Percentiles rank a stretch among this genome's conserved stretches.
These are phyloP conservation scores for Pocillopora damicornis DNA, from an alignment of 64 coral and sea anemone species.

Conservation along the genomic window DNA sequence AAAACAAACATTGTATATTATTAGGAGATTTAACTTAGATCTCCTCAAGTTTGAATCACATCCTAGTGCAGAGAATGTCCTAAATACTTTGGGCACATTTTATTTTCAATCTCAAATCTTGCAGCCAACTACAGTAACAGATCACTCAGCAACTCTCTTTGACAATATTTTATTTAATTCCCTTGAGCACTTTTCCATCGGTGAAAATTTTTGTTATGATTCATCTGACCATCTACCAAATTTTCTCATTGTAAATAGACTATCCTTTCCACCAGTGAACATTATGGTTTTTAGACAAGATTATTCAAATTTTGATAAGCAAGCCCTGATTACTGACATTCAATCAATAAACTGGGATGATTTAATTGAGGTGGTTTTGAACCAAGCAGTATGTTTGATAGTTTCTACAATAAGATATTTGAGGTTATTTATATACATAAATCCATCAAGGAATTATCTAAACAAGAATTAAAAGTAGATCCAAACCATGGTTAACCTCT, in stretches of 20 bases:
- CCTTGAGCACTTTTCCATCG: slow-evolving; percentile 15
- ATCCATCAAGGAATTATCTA: too few relatives aligned
- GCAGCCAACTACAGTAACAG: slow-evolving; percentile 42
- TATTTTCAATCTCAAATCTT: slow-evolving; percentile 33
- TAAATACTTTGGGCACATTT: slow-evolving; percentile 9
- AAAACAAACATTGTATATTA: slow-evolving; percentile 34
- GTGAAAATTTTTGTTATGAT: slow-evolving; percentile 33
- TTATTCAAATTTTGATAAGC: slow-evolving; percentile 19
- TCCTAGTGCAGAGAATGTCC: background rate
- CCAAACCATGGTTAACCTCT: background rate
- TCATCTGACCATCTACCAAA: slow-evolving; percentile 29
- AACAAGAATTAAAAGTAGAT: background rate
- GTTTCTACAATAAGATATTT: background rate
- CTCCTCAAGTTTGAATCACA: slow-evolving; percentile 35
- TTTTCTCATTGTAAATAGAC: slow-evolving; percentile 14
- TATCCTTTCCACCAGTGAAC: background rate
- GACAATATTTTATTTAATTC: slow-evolving; percentile 41
- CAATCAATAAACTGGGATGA: background rate
- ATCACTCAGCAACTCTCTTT: slow-evolving; percentile 51
- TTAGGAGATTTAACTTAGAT: slow-evolving; percentile 36
- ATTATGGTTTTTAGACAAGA: too few relatives aligned
- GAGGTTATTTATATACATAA: background rate
- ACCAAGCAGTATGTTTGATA: slow-evolving; percentile 12
- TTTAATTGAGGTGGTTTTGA: background rate
- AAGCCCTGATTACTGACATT: background rate